Conservation (phyloP, 2,888 invertebrate genomes). For the Drosophila nr. perissopoda region DNA sequence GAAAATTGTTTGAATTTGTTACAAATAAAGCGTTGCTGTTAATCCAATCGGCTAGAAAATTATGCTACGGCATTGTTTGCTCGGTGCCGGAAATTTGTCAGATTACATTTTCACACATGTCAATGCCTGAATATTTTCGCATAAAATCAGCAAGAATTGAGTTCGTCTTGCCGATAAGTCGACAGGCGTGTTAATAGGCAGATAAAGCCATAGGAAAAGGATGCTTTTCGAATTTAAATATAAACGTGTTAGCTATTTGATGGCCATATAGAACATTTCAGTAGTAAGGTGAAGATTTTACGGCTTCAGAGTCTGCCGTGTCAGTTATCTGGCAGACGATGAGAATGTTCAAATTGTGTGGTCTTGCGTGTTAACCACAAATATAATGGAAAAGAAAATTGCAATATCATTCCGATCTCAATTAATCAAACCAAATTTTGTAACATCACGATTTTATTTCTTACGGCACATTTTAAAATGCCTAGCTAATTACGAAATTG, state of each 20-base stretch:
- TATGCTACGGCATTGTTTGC: slow-evolving; percentile 24
- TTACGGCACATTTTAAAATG: slow-evolving; percentile 60
- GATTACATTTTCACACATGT: slow-evolving; percentile 78
- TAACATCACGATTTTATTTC: slow-evolving; percentile 42
- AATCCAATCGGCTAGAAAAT: slow-evolving; percentile 57
- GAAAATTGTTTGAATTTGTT: slow-evolving; percentile 66
- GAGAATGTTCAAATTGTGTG: slow-evolving; percentile 53
- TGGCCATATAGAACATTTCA: slow-evolving; percentile 44
- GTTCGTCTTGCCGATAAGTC: slow-evolving; percentile 55
- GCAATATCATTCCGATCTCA: slow-evolving; percentile 52
- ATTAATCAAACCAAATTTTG: slow-evolving; percentile 70
- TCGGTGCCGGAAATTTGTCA: slow-evolving; percentile 68
- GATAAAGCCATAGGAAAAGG: slow-evolving; percentile 2
- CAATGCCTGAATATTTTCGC: slow-evolving; percentile 35
- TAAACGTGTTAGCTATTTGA: slow-evolving; percentile 38
- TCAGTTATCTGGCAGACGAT: not conserved
- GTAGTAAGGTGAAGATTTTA: not conserved
- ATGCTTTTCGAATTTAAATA: slow-evolving; percentile 24
- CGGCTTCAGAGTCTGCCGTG: not conserved
- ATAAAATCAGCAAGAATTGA: slow-evolving; percentile 48
- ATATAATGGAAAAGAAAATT: slow-evolving; percentile 33
- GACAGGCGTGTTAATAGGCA: slow-evolving; percentile 70
- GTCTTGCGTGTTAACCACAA: slow-evolving; percentile 64
- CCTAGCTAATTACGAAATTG: slow-evolving; percentile 56
- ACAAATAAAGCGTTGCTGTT: slow-evolving; percentile 44